Percentiles rank a stretch among this genome's conserved stretches.
These are phyloP conservation scores for Yponomeuta plumbellus DNA, from an alignment of 2,888 invertebrate genomes.

Conservation along the genomic window DNA sequence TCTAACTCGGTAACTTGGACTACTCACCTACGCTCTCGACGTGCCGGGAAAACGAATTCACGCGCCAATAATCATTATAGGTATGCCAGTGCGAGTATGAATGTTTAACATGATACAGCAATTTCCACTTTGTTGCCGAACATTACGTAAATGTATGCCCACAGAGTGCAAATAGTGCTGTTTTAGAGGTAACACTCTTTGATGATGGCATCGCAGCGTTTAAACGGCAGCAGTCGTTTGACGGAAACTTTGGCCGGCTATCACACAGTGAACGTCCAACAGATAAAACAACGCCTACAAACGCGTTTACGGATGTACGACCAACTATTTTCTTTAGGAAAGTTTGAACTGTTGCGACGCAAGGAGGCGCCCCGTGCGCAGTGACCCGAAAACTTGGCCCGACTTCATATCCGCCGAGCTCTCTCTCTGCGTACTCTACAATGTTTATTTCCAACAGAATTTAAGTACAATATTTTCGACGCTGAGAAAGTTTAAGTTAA, in stretches of 20 bases:
- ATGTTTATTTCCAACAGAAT: constrained; percentile 34
- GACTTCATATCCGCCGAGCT: constrained; percentile 37
- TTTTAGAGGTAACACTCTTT: too few species aligned
- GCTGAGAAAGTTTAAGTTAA: background rate
- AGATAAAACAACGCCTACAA: constrained; percentile 10
- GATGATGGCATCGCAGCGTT: background rate
- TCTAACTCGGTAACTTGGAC: constrained; percentile 8
- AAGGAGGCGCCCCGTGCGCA: constrained; percentile 33
- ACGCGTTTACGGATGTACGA: constrained; percentile 14
- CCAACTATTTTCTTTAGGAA: constrained; percentile 34
- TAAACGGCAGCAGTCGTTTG: background rate
- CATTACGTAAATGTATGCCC: background rate
- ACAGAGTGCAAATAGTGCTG: too few species aligned
- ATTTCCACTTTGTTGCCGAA: background rate
- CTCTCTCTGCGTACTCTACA: constrained; percentile 36
- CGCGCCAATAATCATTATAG: background rate
- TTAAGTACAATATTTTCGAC: constrained; percentile 11
- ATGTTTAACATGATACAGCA: background rate
- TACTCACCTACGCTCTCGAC: constrained; percentile 3
- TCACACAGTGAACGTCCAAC: background rate
- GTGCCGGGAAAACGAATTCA: constrained; percentile 8
- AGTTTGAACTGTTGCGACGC: constrained; percentile 36
- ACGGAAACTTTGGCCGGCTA: background rate
- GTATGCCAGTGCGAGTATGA: background rate
- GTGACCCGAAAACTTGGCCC: constrained; percentile 46